These are phyloP conservation scores for Neomonachus schauinslandi DNA, from an alignment of 2,113 vertebrate genomes.

Conservation along the genomic window DNA sequence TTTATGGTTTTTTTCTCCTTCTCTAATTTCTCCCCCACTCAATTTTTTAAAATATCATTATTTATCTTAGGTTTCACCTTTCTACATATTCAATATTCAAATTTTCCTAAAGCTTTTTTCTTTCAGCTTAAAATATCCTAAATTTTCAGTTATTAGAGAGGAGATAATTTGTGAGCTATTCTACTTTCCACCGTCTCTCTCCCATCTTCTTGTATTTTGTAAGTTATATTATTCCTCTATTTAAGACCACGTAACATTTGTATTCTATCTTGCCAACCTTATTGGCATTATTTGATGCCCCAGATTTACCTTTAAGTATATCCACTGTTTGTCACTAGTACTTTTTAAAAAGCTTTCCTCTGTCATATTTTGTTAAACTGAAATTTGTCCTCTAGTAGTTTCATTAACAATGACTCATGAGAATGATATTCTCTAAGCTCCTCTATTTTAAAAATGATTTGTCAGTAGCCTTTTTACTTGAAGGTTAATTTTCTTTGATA, in stretches of 20 bases:
- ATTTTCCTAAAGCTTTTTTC: background rate
- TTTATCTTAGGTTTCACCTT: background rate
- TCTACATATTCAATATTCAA: background rate
- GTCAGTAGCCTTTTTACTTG: background rate
- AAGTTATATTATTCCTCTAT: background rate
- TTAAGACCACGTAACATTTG: background rate
- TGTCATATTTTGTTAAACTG: background rate
- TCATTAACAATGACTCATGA: background rate
- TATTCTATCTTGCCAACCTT: background rate
- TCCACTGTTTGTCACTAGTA: background rate
- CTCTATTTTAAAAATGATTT: background rate
- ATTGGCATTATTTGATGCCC: background rate
- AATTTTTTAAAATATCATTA: background rate
- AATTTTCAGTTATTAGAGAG: background rate
- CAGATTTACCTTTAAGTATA: background rate
- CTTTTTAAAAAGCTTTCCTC: background rate
- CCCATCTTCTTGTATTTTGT: background rate
- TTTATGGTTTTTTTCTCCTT: background rate
- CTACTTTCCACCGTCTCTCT: background rate
- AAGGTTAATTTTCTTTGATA: background rate
- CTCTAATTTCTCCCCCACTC: background rate
- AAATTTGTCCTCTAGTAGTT: background rate
- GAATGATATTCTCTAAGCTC: background rate
- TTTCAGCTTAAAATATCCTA: background rate
- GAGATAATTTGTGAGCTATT: background rate